Evolutionary conservation across 1,140 invertebrate species (phyloP), one percentile per base, ranked within the genome.

Genomic region (Bombyx mori): DNA sequence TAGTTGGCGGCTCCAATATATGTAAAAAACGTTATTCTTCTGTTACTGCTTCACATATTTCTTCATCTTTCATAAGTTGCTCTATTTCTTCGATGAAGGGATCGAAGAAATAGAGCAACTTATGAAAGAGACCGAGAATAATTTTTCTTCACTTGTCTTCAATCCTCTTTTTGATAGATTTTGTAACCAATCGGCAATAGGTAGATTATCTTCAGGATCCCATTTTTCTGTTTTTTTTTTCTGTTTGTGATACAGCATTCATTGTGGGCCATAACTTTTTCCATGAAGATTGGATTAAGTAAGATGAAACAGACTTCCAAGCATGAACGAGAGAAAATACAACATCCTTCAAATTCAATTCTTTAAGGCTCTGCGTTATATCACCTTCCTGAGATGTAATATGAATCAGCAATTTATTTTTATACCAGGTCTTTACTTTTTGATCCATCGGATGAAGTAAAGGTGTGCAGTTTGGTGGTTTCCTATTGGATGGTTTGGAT

Each of bases 371-470:
- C 54, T 66, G 54, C 43, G 52, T 63, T 60, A 66, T 60, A 18
- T 18, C 12, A 18, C 12, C 12, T 18, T 18, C 12, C 12, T 18
- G 12, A 18, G 62, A 62, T 56, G 68, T 56, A 61, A 66, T 60
- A 63, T 59, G 60, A 22, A 63, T 56, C 54, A 68, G 60, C 44
- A 71, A 58, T 60, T 68, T 65, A 58, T 52, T 64, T 58, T 63
- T 63, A 60, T 70, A 61, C 51, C 57, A 60, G 44, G 57, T 57
- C 54, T 67, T 72, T 60, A 72, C 46, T 62, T 77, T 80, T 69
- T 85, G 79, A 69, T 89, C 82, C 75, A 89, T 81, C n/a, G 85
- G 79, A 62, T 90, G 88, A 9, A 89, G 57, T 52, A 82, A 65
- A 18, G 74, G 66, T 42, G 85, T 89, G 8, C 77, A 79, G 63